Evolutionary conservation across 2,113 vertebrate genomes (phyloP).

Genomic region (zebrafish (Danio rerio)): GRCz12tu NC_133177.1:13656501-13657000

Average conservation of each 20-base stretch:
- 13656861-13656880: too few species aligned
- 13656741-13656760: constrained; percentile 94
- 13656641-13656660: neutral
- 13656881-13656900: too few species aligned
- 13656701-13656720: constrained; percentile 94
- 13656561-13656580: constrained; percentile 38
- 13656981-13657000: too few species aligned
- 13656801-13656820: constrained; percentile 48
- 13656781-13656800: constrained; percentile 87
- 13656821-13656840: too few species aligned
- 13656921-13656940: too few species aligned
- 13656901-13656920: too few species aligned
- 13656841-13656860: too few species aligned
- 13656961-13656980: too few species aligned
- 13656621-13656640: constrained; percentile 1
- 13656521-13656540: neutral
- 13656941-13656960: too few species aligned
- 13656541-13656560: neutral
- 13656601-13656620: constrained; percentile 57
- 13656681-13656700: constrained; percentile 85
- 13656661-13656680: constrained; percentile 77
- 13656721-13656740: constrained; percentile 95
- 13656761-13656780: constrained; percentile 94
- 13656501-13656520: neutral
- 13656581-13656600: constrained; percentile 38